These are phyloP conservation scores for Chelonus formosanus DNA, from an alignment of 2,888 invertebrate genomes.

Conservation along the genomic window DNA sequence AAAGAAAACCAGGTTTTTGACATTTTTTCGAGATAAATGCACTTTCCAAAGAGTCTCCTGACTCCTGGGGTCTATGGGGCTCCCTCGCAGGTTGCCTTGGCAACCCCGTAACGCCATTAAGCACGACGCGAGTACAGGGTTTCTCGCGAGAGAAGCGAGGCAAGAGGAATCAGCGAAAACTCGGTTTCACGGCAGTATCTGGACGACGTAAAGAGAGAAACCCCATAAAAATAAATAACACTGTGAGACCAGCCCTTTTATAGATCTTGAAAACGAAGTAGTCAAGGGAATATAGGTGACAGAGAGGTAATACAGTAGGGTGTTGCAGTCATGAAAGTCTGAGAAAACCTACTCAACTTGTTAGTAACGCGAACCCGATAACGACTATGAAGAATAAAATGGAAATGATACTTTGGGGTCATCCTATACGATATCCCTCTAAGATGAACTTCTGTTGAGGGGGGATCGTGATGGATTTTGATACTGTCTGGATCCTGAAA, in stretches of 20 bases:
- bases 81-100: constrained; percentile 52
- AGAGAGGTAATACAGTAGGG: constrained; percentile 5
- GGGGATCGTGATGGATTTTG: constrained; percentile 37
- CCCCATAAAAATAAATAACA: constrained; percentile 63
- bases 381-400: constrained; percentile 41
- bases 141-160: constrained; percentile 33
- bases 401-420: constrained; percentile 37
- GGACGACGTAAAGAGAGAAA: constrained; percentile 45
- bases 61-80: constrained; percentile 41
- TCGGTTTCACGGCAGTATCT: constrained; percentile 36
- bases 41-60: constrained; percentile 56
- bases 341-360: constrained; percentile 13
- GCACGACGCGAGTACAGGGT: constrained; percentile 51
- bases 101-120: constrained; percentile 65
- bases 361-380: constrained; percentile 37
- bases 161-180: constrained; percentile 31
- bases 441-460: constrained; percentile 31
- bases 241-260: constrained; percentile 43
- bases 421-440: constrained; percentile 25
- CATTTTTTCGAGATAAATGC: constrained; percentile 65
- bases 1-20: constrained; percentile 53
- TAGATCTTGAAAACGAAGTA: constrained; percentile 31
- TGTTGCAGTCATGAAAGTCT: neutral
- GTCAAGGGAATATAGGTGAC: constrained; percentile 20
- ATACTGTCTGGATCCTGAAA: constrained; percentile 14